phyloP scores from a whole-genome alignment of 2,888 invertebrate species.

The Chorisops tibialis region DNA sequence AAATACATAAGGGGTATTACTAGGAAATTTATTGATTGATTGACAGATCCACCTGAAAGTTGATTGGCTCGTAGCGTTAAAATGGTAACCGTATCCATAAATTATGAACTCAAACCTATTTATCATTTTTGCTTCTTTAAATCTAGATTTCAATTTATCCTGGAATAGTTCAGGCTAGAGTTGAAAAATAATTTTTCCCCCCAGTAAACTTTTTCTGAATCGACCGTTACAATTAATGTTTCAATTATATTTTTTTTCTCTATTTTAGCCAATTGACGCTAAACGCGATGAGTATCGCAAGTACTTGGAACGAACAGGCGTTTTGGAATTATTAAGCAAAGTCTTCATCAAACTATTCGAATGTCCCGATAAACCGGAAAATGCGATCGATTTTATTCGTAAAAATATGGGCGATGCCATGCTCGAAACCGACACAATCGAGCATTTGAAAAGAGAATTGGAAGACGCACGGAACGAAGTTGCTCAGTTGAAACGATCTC shows the following conservation, averaged over 20 bases:
- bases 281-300: constrained; percentile 51
- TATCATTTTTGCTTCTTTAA: no score
- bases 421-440: constrained; percentile 44
- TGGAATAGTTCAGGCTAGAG: no score
- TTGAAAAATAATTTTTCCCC: background rate
- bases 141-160: no score
- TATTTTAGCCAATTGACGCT: constrained; percentile 48
- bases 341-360: constrained; percentile 46
- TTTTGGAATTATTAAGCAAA: constrained; percentile 49
- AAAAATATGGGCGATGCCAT: constrained; percentile 45
- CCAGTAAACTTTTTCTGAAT: background rate
- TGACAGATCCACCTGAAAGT: no score
- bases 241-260: background rate
- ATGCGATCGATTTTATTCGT: constrained; percentile 47
- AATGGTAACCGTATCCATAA: no score
- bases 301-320: constrained; percentile 49
- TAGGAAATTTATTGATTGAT: no score
- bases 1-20: no score
- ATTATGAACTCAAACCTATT: no score
- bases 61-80: no score
- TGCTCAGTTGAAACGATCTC: constrained; percentile 27
- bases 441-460: constrained; percentile 43
- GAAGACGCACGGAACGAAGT: constrained; percentile 44
- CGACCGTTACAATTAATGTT: no score
- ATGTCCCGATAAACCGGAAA: constrained; percentile 44